Percentiles rank a stretch among this genome's conserved stretches.
These are phyloP conservation scores for Eupithecia tripunctaria DNA, from an alignment of 2,888 invertebrate species.

Conservation along the genomic window DNA sequence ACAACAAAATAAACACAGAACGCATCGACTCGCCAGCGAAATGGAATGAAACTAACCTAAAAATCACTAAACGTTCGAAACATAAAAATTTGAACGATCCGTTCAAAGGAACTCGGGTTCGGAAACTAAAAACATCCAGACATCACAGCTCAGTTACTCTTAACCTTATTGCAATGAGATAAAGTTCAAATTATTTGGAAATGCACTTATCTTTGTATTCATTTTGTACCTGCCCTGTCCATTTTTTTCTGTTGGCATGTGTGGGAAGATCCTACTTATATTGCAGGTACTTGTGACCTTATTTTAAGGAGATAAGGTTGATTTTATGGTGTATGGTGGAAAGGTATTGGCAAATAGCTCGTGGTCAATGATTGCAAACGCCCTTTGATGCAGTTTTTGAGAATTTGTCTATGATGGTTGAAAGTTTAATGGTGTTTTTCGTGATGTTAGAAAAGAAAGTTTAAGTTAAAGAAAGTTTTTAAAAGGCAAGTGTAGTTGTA, in stretches of 20 bases:
- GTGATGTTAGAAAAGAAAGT: neutral
- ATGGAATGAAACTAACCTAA: slow-evolving; percentile 75
- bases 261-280: slow-evolving; percentile 45
- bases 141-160: slow-evolving; percentile 44
- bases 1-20: slow-evolving; percentile 41
- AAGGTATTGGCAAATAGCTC: slow-evolving; percentile 40
- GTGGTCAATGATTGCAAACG: slow-evolving; percentile 56
- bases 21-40: slow-evolving; percentile 62
- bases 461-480: slow-evolving; percentile 3
- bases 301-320: slow-evolving; percentile 46
- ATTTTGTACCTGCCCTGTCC: slow-evolving; percentile 79
- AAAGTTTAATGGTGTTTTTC: neutral
- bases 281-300: slow-evolving; percentile 36
- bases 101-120: slow-evolving; percentile 67
- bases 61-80: slow-evolving; percentile 62
- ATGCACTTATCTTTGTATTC: slow-evolving; percentile 75
- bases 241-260: slow-evolving; percentile 68
- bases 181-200: slow-evolving; percentile 45
- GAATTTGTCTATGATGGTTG: slow-evolving; percentile 34
- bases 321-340: slow-evolving; percentile 47
- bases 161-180: slow-evolving; percentile 44
- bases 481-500: neutral
- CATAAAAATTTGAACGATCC: slow-evolving; percentile 75
- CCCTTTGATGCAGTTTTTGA: slow-evolving; percentile 56
- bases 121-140: slow-evolving; percentile 48